Base-by-base conservation (phyloP, 2,888 invertebrate species). In the Amiota communis region DNA sequence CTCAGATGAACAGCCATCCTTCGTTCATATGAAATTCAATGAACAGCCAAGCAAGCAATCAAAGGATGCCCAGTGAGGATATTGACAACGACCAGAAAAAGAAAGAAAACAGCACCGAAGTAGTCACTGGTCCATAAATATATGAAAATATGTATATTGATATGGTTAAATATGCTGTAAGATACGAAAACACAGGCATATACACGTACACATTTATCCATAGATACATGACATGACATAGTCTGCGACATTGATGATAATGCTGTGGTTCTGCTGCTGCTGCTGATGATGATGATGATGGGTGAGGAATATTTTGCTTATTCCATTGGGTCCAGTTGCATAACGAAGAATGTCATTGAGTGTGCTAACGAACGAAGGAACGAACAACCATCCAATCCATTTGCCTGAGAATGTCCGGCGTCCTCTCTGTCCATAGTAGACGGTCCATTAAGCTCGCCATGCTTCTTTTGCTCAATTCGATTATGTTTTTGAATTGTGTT, bases 321-420 rank as follows among this genome's bases (percentile, higher is more conserved):
- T 86, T 77, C 83, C 83, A 82, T 80, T 83, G 85, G 83, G 86
- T 85, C 85, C 86, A 84, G 83, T 83, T 84, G 76, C 61, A 74
- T 59, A 57, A 46, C 47, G 46, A 46, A 36, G 20, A 59, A 69
- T 8, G 8, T 6, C 36, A 20, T 15, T n/a, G 48, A n/a, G 12
- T 11, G 63, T 23, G 23, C 13, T 36, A 23, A 63, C 13, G 13
- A 63, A 23, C 46, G n/a, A 63, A 63, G n/a, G n/a, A 36, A 36
- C 23, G 23, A 36, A 36, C 36, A 36, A 36, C 36, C 36, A 36
- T 36, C 36, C 36, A 36, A 36, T 36, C 36, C 36, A 36, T 36
- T 36, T 6, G 36, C 36, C 6, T 36, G 36, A 36, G 4, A 36
- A 36, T 0, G 6, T 2, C 6, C 36, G 36, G 36, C 51, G 67